A percentile compares a stretch with the other conserved stretches of the same genome.
These are phyloP conservation scores for Drosophila mayaguana DNA, from an alignment of 2,888 invertebrate genomes.

Conservation along the genomic window DNA sequence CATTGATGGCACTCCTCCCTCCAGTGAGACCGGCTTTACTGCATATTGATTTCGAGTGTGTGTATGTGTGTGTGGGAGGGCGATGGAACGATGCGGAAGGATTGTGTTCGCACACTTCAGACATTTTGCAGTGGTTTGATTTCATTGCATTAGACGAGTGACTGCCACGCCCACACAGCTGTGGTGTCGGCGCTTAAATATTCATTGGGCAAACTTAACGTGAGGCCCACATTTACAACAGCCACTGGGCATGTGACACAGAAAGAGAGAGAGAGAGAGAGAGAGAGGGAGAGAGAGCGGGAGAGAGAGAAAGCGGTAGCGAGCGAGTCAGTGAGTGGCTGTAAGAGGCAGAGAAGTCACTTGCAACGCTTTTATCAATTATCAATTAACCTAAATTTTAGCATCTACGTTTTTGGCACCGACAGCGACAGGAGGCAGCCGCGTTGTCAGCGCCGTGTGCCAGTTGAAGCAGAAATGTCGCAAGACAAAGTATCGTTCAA, in stretches of 20 bases:
- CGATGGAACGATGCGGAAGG: background rate
- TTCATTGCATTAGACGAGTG: slow-evolving; percentile 67
- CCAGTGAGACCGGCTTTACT: background rate
- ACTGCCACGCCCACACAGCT: slow-evolving; percentile 33
- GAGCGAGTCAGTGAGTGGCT: slow-evolving; percentile 1
- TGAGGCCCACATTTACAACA: slow-evolving; percentile 32
- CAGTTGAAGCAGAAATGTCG: slow-evolving; percentile 66
- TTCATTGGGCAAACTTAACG: slow-evolving; percentile 62
- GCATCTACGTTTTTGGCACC: slow-evolving; percentile 75
- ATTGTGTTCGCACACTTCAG: slow-evolving; percentile 48
- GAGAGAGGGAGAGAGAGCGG: no score
- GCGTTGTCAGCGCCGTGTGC: slow-evolving; percentile 41
- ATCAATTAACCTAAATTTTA: slow-evolving; percentile 80
- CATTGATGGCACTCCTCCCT: slow-evolving; percentile 49
- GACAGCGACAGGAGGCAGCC: slow-evolving; percentile 33
- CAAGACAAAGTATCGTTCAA: slow-evolving; percentile 72
- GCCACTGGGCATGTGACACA: background rate
- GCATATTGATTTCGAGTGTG: slow-evolving; percentile 62
- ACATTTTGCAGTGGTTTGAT: slow-evolving; percentile 69
- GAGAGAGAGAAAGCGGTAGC: no score
- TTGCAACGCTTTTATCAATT: slow-evolving; percentile 74
- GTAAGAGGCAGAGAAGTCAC: slow-evolving; percentile 15
- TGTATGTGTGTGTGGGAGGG: slow-evolving; percentile 2
- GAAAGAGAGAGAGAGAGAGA: background rate
- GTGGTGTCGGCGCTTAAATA: slow-evolving; percentile 50